Evolutionary conservation across 2,797 vertebrate genomes (phyloP), one percentile per base, ranked within the genome.

Genomic region (Fistularia tabacaria): DNA sequence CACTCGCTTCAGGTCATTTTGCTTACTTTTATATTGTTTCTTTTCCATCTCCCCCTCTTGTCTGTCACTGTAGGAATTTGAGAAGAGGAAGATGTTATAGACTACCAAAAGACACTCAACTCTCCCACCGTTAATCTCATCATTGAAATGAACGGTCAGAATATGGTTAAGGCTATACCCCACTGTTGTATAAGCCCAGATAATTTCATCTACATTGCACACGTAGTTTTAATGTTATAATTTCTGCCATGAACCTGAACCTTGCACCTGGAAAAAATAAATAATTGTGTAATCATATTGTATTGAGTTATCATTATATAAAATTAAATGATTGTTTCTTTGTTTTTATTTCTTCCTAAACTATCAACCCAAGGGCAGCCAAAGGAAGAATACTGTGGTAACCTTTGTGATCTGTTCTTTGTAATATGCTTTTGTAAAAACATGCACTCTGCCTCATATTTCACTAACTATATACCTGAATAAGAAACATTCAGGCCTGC

Each of bases 51-150:
- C 14, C 44, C 49, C 58, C 45, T 77, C 49, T 76, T 66, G 72
- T 83, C 67, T 62, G 6, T 76, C 54, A 70, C 66, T 57, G 52
- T 84, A 99, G 97, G 97, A 99, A 81, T 99, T 98, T 80, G 96
- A 99, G 89, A 98, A 98, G 87, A 94, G 93, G 90, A 98, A 97
- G 89, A 87, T 99, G 91, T 88, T 99, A 69, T 99, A 89, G 93
- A 84, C 72, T 73, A 59, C 50, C 59, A 45, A 14, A 49, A 59
- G 73, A 58, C 64, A 53, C 62, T 14, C 43, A 61, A 80, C 74
- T 50, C 57, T 66, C 62, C 59, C 14, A 8, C 10, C 50, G 58
- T 72, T 2, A n/a, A 66, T 74, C n/a, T n/a, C n/a, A n/a, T n/a
- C n/a, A 74, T 56, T 55, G 57, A 82, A 71, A 83, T 36, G 76